A percentile compares a stretch with the other conserved stretches of the same genome.
phyloP scores from a whole-genome alignment of 2,113 vertebrate species.

The Tetrax tetrax region DNA sequence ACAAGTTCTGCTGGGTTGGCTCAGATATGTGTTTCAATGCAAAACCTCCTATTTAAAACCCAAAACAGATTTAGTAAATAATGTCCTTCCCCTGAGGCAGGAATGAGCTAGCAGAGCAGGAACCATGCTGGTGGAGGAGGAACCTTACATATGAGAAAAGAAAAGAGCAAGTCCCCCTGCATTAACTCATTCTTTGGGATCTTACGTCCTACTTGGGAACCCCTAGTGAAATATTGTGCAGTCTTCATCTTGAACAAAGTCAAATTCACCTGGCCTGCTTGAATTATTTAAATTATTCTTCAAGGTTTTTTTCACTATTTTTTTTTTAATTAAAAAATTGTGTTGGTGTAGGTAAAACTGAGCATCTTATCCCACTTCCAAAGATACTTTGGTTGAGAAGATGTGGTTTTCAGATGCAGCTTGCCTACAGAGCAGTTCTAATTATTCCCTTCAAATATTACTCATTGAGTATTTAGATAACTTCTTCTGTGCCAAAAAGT shows the following conservation, averaged over 20 bases:
- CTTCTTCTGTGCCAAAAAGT: not conserved
- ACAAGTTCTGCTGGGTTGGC: not conserved
- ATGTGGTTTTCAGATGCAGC: not conserved
- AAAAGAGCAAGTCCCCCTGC: not conserved
- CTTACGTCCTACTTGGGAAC: not conserved
- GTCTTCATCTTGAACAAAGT: not conserved
- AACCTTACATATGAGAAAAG: not conserved
- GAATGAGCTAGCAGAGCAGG: not conserved
- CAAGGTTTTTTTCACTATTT: not conserved
- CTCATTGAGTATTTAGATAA: not conserved
- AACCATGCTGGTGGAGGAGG: accelerated
- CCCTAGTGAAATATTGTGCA: not conserved
- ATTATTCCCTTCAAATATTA: not conserved
- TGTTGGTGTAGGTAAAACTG: not conserved
- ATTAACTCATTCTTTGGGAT: not conserved
- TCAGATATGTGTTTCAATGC: not conserved
- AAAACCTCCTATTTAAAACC: conserved; percentile 45
- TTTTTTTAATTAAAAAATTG: not conserved
- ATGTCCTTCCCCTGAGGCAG: not conserved
- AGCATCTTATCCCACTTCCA: not conserved
- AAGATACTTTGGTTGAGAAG: not conserved
- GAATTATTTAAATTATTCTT: not conserved
- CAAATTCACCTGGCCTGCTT: not conserved
- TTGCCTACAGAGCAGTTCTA: not conserved
- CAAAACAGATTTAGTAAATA: conserved; percentile 40